These are phyloP conservation scores for Ophioninae sp. DNA, from an alignment of 2,888 invertebrate species.

Conservation along the genomic window DNA sequence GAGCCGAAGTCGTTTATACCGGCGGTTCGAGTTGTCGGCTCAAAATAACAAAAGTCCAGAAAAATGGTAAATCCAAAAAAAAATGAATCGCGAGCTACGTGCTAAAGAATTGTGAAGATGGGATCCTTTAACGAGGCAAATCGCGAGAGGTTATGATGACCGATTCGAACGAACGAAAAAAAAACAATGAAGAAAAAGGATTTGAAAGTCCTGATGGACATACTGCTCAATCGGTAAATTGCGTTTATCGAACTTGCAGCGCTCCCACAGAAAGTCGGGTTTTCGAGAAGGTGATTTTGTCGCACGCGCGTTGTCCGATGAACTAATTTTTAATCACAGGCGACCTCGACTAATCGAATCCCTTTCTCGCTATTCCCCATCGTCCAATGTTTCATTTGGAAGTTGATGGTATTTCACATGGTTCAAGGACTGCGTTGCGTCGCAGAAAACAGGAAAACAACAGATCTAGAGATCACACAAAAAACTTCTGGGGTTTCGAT, in stretches of 20 bases:
- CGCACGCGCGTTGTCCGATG: not conserved
- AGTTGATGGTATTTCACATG: not conserved
- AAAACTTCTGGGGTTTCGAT: not conserved
- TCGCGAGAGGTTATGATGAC: conserved; percentile 28
- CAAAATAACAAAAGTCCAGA: conserved; percentile 75
- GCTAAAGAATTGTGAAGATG: not conserved
- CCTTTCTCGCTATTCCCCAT: not conserved
- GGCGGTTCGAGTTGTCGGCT: conserved; percentile 77
- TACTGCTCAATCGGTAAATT: conserved; percentile 29
- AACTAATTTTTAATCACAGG: not conserved
- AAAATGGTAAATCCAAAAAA: conserved; percentile 72
- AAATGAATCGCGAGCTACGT: conserved; percentile 53
- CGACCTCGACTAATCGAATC: not conserved
- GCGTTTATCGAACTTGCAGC: conserved; percentile 15
- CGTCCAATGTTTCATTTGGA: conserved; percentile 3
- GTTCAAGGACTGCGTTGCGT: not conserved
- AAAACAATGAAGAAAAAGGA: conserved; percentile 9
- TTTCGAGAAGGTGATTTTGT: conserved; percentile 17
- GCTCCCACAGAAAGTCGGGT: not conserved
- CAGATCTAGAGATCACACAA: not conserved
- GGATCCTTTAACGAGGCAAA: not conserved
- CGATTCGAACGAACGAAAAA: conserved; percentile 15
- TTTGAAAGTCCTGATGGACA: conserved; percentile 30
- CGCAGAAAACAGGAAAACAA: not conserved
- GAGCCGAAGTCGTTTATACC: conserved; percentile 77